Conservation (phyloP, 2,888 invertebrate species). For the Bimastos eiseni region DNA sequence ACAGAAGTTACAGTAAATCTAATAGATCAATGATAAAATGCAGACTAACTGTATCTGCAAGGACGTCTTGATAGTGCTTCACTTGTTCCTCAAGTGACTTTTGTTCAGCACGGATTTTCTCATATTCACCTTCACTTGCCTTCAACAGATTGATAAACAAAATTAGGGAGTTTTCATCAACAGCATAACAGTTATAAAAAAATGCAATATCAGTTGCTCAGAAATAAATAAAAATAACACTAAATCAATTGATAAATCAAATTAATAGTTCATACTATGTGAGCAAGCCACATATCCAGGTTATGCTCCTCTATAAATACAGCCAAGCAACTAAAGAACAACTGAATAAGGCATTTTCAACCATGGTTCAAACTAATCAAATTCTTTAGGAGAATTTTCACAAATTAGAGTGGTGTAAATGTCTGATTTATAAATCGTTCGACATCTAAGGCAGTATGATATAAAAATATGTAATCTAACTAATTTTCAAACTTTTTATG, state of each 20-base stretch:
- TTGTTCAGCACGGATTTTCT: not conserved
- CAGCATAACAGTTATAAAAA: not conserved
- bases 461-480: too few species aligned
- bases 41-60: not conserved
- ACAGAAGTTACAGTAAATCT: not conserved
- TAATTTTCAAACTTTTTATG: too few species aligned
- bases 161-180: not conserved
- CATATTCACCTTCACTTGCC: not conserved
- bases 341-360: not conserved
- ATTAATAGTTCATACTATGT: not conserved
- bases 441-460: too few species aligned
- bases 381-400: too few species aligned
- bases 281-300: not conserved
- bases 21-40: not conserved
- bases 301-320: not conserved
- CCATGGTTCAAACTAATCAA: not conserved
- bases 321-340: not conserved
- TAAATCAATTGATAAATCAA: not conserved
- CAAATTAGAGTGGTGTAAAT: too few species aligned
- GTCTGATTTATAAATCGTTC: too few species aligned
- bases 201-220: not conserved
- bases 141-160: not conserved
- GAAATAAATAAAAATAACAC: not conserved
- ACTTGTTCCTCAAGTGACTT: conserved; percentile 21
- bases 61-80: conserved; percentile 16